A percentile compares a stretch with the other conserved stretches of the same genome.
phyloP scores from a whole-genome alignment of 2,113 vertebrate species.

The Chamaetylas fuelleborni region DNA sequence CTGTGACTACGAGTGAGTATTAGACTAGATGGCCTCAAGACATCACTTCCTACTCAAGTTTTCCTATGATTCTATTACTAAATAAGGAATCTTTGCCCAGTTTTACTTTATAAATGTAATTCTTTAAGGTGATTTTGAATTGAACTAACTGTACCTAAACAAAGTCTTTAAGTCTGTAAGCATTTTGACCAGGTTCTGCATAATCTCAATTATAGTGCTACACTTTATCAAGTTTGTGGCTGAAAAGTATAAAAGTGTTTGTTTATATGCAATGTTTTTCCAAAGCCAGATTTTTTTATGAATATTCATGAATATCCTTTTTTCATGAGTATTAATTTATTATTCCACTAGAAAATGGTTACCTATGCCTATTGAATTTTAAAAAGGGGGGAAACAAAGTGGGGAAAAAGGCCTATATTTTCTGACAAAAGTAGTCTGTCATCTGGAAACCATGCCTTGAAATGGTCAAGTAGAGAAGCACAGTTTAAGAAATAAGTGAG shows the following conservation, averaged over 20 bases:
- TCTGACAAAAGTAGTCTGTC: neutral
- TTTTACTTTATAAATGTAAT: neutral
- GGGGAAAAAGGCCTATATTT: accelerated
- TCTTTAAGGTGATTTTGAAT: neutral
- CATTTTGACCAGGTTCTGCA: neutral
- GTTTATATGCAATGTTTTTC: neutral
- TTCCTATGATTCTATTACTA: neutral
- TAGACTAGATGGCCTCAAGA: neutral
- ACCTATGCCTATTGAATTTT: neutral
- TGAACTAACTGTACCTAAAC: neutral
- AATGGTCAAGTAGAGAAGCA: neutral
- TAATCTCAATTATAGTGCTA: neutral
- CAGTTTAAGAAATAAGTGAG: neutral
- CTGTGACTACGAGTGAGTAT: neutral
- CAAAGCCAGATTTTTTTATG: neutral
- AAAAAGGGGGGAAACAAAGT: neutral
- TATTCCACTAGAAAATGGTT: neutral
- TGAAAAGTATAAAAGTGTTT: neutral
- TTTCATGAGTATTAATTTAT: neutral
- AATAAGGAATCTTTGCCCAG: neutral
- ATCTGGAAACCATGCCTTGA: neutral
- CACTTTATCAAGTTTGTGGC: neutral
- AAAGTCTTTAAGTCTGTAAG: neutral
- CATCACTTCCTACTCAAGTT: neutral
- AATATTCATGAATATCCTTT: neutral